phyloP scores from a whole-genome alignment of 2,888 invertebrate genomes.

The Apodemia mormo region DNA sequence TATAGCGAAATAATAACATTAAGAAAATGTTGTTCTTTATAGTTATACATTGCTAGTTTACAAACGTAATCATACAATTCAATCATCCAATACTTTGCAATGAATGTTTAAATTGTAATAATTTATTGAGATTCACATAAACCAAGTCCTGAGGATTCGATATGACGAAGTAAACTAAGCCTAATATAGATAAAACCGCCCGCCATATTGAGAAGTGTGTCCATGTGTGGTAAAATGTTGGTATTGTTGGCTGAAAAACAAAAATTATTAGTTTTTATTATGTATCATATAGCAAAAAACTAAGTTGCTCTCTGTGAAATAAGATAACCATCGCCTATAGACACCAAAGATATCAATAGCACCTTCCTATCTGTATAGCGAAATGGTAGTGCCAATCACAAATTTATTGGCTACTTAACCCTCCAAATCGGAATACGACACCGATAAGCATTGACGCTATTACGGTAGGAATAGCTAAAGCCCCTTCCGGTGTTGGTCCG shows the following conservation, averaged over 20 bases:
- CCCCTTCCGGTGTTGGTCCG: no score
- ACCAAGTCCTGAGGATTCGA: constrained; percentile 79
- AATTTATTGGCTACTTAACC: no score
- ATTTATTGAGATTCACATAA: constrained; percentile 70
- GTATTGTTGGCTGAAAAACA: constrained; percentile 73
- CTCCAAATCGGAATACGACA: no score
- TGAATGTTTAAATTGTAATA: constrained; percentile 71
- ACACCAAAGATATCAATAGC: no score
- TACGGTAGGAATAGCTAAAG: no score
- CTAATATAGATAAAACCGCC: constrained; percentile 80
- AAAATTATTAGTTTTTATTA: constrained; percentile 14
- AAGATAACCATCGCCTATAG: no score
- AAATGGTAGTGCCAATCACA: no score
- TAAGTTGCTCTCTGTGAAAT: no score
- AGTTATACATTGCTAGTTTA: neutral
- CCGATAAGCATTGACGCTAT: no score
- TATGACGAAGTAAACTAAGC: constrained; percentile 80
- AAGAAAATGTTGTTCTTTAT: neutral
- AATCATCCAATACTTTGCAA: constrained; percentile 72
- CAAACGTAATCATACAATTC: neutral
- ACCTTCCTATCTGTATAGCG: no score
- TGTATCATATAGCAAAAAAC: no score
- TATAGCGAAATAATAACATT: neutral
- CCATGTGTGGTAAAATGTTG: constrained; percentile 81
- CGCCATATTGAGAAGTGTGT: constrained; percentile 83